Conservation (phyloP, 2,888 invertebrate genomes). For the Molorchus minor region DNA sequence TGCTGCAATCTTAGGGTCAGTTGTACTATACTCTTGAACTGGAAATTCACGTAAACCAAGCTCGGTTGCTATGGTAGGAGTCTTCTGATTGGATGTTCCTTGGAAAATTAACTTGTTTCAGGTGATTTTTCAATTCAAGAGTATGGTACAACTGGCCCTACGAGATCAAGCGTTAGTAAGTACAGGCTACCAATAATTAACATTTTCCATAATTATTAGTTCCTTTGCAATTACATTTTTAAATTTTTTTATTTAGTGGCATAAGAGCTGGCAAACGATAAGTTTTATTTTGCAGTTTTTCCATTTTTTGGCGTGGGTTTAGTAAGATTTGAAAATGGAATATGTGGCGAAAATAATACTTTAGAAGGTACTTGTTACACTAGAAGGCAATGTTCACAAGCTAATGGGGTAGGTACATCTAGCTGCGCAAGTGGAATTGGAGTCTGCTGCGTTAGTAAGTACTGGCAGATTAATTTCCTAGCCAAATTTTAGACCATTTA, state of each 20-base stretch:
- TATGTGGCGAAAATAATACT: constrained; percentile 72
- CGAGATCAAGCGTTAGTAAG: too few relatives aligned
- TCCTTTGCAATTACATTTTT: not conserved
- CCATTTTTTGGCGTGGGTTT: constrained; percentile 62
- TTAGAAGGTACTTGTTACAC: constrained; percentile 80
- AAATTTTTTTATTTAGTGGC: too few relatives aligned
- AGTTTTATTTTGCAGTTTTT: constrained; percentile 20
- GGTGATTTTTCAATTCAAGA: too few relatives aligned
- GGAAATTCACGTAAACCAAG: too few relatives aligned
- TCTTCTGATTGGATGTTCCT: too few relatives aligned
- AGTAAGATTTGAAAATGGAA: constrained; percentile 76
- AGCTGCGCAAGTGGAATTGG: constrained; percentile 77
- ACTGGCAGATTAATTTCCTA: not conserved
- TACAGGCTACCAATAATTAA: too few relatives aligned
- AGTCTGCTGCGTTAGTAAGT: constrained; percentile 83
- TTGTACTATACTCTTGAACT: too few relatives aligned
- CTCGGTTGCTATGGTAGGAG: too few relatives aligned
- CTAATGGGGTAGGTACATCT: constrained; percentile 76
- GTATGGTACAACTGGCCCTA: too few relatives aligned
- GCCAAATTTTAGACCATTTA: not conserved
- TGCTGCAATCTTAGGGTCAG: too few relatives aligned
- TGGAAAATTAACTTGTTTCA: too few relatives aligned
- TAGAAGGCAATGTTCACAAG: constrained; percentile 74
- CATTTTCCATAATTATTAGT: not conserved
- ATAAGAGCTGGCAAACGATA: too few relatives aligned